phyloP scores from a whole-genome alignment of 1,140 invertebrate species.

The Aphidius ervi region DNA sequence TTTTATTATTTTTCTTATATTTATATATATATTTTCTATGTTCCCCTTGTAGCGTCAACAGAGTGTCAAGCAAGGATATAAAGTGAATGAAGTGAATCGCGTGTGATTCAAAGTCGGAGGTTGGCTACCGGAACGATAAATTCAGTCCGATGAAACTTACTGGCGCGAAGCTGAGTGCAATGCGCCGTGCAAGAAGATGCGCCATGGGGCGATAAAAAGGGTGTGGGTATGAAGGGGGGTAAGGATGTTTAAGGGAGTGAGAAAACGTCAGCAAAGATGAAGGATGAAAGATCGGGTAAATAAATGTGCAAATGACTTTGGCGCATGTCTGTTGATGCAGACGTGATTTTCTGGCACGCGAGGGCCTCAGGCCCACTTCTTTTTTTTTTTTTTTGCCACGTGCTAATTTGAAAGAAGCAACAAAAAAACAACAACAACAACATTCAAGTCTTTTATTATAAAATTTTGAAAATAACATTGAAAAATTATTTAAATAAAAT shows the following conservation, averaged over 20 bases:
- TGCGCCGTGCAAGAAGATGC: constrained; percentile 16
- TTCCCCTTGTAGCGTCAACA: not conserved
- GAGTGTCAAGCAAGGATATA: not conserved
- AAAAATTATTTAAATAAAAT: too few species aligned
- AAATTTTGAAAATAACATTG: too few species aligned
- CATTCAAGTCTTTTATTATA: too few species aligned
- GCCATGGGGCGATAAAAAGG: not conserved
- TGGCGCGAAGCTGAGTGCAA: constrained; percentile 22
- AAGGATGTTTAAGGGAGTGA: too few species aligned
- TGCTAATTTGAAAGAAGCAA: constrained; percentile 20
- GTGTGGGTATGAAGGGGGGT: not conserved
- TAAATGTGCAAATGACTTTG: constrained; percentile 22
- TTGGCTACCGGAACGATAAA: constrained; percentile 24
- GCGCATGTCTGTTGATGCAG: constrained; percentile 29
- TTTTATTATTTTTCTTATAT: too few species aligned
- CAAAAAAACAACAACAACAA: too few species aligned
- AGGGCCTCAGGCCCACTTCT: constrained; percentile 28
- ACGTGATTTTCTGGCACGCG: constrained; percentile 41
- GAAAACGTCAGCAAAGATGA: not conserved
- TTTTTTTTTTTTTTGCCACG: constrained; percentile 26
- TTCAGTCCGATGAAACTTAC: constrained; percentile 21
- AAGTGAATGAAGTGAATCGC: constrained; percentile 8
- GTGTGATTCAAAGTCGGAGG: constrained; percentile 4
- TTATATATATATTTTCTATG: not conserved
- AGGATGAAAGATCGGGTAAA: constrained; percentile 21